phyloP scores from a whole-genome alignment of 1,140 invertebrate genomes.

The Archegozetes longisetosus region DNA sequence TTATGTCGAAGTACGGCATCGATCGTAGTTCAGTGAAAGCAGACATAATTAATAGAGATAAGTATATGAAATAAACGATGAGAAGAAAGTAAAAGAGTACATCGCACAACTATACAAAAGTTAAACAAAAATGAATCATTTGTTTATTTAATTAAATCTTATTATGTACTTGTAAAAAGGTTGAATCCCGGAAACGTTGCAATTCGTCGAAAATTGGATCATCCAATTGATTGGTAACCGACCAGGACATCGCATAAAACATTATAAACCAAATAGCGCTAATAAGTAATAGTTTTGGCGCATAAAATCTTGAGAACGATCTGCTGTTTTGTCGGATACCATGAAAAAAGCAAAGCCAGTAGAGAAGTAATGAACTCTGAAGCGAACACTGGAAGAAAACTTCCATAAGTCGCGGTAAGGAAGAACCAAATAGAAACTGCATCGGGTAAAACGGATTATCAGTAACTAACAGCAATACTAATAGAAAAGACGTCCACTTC shows the following conservation, averaged over 20 bases:
- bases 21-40: constrained; percentile 84
- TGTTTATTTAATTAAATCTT: neutral
- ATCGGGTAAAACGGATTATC: constrained; percentile 88
- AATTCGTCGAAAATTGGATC: constrained; percentile 88
- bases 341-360: constrained; percentile 89
- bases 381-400: constrained; percentile 78
- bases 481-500: constrained; percentile 77
- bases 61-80: constrained; percentile 65
- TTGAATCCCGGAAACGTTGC: constrained; percentile 7
- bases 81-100: constrained; percentile 72
- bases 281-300: constrained; percentile 75
- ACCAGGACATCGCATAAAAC: constrained; percentile 68
- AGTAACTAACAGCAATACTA: constrained; percentile 76
- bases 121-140: constrained; percentile 7
- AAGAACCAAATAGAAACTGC: constrained; percentile 71
- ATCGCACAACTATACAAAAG: constrained; percentile 36
- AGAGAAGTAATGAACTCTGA: constrained; percentile 65
- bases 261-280: constrained; percentile 70
- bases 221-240: constrained; percentile 66
- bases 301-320: constrained; percentile 65
- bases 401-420: constrained; percentile 76
- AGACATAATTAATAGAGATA: constrained; percentile 62
- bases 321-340: constrained; percentile 63
- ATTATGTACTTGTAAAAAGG: constrained; percentile 5
- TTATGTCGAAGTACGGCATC: constrained; percentile 90